These are phyloP conservation scores for Pipra filicauda DNA, from an alignment of 2,113 vertebrate species.

Conservation along the genomic window DNA sequence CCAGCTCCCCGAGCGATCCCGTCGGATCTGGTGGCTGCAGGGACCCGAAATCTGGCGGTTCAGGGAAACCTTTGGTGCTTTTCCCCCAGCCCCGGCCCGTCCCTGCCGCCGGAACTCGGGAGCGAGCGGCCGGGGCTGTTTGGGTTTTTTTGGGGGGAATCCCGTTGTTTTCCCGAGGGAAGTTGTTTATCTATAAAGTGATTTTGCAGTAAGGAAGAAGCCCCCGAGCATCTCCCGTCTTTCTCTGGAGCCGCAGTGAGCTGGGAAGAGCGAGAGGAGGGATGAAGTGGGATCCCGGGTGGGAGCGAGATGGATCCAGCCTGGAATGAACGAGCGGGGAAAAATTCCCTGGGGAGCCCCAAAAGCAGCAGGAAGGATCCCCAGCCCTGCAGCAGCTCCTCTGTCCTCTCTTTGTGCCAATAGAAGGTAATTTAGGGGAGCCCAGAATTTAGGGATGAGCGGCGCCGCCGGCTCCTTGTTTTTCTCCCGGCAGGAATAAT, in stretches of 20 bases:
- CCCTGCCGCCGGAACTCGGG: not conserved
- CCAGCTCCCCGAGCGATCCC: not conserved
- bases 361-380: not conserved
- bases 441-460: not conserved
- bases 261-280: not conserved
- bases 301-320: not conserved
- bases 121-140: not conserved
- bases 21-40: slow-evolving; percentile 37
- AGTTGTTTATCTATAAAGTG: not conserved
- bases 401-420: not conserved
- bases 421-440: not conserved
- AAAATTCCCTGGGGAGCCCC: not conserved
- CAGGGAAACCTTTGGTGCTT: not conserved
- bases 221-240: not conserved
- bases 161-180: not conserved
- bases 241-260: not conserved
- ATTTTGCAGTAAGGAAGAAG: not conserved
- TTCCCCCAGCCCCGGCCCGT: not conserved
- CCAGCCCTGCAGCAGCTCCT: not conserved
- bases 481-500: not conserved
- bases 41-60: not conserved
- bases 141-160: not conserved
- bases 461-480: accelerated
- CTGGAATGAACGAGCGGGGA: not conserved
- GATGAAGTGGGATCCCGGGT: not conserved